Percentiles rank a stretch among this genome's conserved stretches.
Evolutionary conservation across 2,888 invertebrate genomes (phyloP).

Genomic region (Dolichopus griseipennis): DNA sequence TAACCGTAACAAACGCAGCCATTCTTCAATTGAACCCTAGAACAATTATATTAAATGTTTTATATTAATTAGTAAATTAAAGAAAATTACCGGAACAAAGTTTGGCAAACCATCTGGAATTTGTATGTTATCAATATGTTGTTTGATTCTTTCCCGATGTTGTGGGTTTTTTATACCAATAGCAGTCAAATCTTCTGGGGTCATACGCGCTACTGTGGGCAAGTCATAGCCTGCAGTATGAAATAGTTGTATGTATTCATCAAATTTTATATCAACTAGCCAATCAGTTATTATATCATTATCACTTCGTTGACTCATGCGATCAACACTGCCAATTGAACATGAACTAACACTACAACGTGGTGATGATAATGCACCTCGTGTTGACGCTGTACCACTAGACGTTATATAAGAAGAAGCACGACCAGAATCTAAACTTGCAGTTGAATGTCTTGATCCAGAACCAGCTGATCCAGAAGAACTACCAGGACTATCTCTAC

Average conservation of each 20-base stretch:
- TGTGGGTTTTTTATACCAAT: constrained; percentile 94
- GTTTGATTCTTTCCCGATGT: constrained; percentile 90
- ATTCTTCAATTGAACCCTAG: constrained; percentile 87
- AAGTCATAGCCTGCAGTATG: constrained; percentile 94
- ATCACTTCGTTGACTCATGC: constrained; percentile 66
- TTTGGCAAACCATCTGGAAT: constrained; percentile 92
- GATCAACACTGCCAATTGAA: constrained; percentile 67
- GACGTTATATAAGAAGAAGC: constrained; percentile 67
- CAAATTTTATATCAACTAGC: constrained; percentile 86
- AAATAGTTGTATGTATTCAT: constrained; percentile 90
- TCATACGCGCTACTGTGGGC: constrained; percentile 97
- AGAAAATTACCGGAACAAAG: constrained; percentile 67
- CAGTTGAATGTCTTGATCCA: constrained; percentile 81
- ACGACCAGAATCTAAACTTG: constrained; percentile 78
- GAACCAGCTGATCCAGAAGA: constrained; percentile 81
- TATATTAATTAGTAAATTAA: neutral
- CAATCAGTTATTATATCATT: constrained; percentile 90
- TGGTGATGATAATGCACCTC: constrained; percentile 51
- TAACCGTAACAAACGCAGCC: constrained; percentile 81
- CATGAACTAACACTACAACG: constrained; percentile 69
- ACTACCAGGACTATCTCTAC: constrained; percentile 85
- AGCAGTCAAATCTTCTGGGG: constrained; percentile 86
- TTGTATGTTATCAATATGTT: constrained; percentile 89
- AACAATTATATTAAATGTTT: constrained; percentile 13
- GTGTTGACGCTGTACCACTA: constrained; percentile 41